Evolutionary conservation across 2,888 invertebrate genomes (phyloP).

Genomic region (Idaea aversata): DNA sequence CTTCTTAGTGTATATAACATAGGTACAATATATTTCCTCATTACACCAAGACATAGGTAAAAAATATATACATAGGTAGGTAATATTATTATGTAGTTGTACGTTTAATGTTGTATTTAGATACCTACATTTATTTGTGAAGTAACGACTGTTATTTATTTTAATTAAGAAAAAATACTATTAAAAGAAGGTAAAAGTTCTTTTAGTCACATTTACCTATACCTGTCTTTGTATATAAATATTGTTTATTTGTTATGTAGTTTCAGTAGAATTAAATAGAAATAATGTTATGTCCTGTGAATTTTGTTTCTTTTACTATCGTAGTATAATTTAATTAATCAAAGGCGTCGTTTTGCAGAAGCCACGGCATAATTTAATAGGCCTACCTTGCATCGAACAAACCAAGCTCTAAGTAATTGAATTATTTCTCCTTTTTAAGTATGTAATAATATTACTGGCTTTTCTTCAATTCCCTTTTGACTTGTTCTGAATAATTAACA

Average conservation of each 20-base stretch:
- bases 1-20: background rate
- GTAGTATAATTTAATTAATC: background rate
- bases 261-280: slow-evolving; percentile 61
- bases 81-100: slow-evolving; percentile 19
- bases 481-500: too few relatives aligned
- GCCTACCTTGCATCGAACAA: too few relatives aligned
- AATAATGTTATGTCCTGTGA: slow-evolving; percentile 31
- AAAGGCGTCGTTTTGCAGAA: too few relatives aligned
- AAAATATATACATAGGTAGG: background rate
- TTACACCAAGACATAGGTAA: too few relatives aligned
- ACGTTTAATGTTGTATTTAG: slow-evolving; percentile 41
- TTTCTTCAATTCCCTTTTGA: too few relatives aligned
- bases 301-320: background rate
- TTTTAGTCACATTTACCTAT: slow-evolving; percentile 45
- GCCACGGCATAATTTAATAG: too few relatives aligned
- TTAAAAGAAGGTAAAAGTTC: slow-evolving; percentile 34
- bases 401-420: too few relatives aligned
- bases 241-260: slow-evolving; percentile 67
- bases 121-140: slow-evolving; percentile 24
- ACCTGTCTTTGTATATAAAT: slow-evolving; percentile 57
- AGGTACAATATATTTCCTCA: background rate
- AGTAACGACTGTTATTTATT: slow-evolving; percentile 69
- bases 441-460: too few relatives aligned
- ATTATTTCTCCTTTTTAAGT: too few relatives aligned
- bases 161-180: slow-evolving; percentile 42